Evolutionary conservation across 2,113 vertebrate genomes (phyloP).

Genomic region (Pycnonotus jocosus): DNA sequence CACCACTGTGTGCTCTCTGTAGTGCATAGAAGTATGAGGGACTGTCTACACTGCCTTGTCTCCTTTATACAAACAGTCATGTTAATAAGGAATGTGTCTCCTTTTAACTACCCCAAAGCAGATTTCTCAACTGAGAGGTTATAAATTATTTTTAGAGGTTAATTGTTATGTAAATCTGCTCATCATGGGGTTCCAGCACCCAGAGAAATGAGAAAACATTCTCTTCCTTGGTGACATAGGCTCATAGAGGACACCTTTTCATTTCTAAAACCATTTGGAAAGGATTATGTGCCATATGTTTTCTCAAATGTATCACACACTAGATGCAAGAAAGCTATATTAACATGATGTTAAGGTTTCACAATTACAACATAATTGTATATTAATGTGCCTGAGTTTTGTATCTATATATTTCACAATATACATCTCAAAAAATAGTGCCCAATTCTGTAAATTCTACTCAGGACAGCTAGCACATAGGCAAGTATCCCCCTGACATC

Average conservation of each 20-base stretch:
- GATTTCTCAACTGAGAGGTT: conserved; percentile 38
- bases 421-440: neutral
- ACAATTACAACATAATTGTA: neutral
- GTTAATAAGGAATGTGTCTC: conserved; percentile 14
- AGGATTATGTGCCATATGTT: conserved; percentile 34
- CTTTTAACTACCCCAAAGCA: conserved; percentile 36
- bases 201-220: conserved; percentile 30
- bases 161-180: conserved; percentile 47
- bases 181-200: conserved; percentile 28
- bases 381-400: neutral
- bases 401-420: neutral
- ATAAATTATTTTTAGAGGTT: conserved; percentile 59
- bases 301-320: neutral
- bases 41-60: neutral
- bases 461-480: neutral
- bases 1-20: neutral
- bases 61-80: neutral
- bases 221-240: neutral
- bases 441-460: neutral
- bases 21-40: neutral
- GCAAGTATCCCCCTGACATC: neutral
- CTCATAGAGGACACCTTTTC: conserved; percentile 25
- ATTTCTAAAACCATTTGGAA: conserved; percentile 31
- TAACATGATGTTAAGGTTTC: neutral
- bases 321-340: neutral